Evolutionary conservation across 2,113 vertebrate species (phyloP), one percentile per base, ranked within the genome.

Genomic region (Malurus cyaneus): DNA sequence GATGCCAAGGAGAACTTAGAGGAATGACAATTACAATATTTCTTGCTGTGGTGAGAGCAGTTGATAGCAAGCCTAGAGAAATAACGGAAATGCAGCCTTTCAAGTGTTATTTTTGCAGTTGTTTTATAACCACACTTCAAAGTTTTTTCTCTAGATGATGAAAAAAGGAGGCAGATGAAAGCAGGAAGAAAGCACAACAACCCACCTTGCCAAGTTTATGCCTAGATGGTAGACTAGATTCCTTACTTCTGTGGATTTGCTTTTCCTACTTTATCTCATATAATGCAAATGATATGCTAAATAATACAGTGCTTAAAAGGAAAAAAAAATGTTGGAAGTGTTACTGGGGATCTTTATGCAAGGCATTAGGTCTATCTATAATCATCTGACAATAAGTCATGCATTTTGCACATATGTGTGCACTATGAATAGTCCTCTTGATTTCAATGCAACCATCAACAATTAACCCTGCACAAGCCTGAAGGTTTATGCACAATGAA

Each of bases 121-220:
- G 88, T 89, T 95, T 94, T 81, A 67, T 78, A 95, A 85, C 47
- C 52, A 78, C 52, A 64, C 76, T 84, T 88, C 76, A 74, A 88
- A 23, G 52, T 66, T 92, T 93, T 88, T 67, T 60, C 76, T 88
- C 44, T 72, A 88, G 77, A 28, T 83, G 82, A 50, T 49, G 53
- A 72, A 93, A 96, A 85, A 70, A 71, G 64, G 70, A 91, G 57
- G 69, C 42, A 86, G 76, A 90, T 85, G 89, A 94, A 96, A 96
- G 89, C 71, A 93, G 79, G 17, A 57, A 31, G 44, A 81, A 36
- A 34, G 32, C 3, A 31, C 31, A 77, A 50, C 70, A 89, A 47
- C 29, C 3, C 61, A 64, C 64, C 56, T 86, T 79, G 94, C 76
- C 86, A 95, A 86, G 41, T 77, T 70, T 80, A 54, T 64, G 81